These are phyloP conservation scores for Enteromius mattozi DNA, from an alignment of 2,797 vertebrate genomes.

Conservation along the genomic window DNA sequence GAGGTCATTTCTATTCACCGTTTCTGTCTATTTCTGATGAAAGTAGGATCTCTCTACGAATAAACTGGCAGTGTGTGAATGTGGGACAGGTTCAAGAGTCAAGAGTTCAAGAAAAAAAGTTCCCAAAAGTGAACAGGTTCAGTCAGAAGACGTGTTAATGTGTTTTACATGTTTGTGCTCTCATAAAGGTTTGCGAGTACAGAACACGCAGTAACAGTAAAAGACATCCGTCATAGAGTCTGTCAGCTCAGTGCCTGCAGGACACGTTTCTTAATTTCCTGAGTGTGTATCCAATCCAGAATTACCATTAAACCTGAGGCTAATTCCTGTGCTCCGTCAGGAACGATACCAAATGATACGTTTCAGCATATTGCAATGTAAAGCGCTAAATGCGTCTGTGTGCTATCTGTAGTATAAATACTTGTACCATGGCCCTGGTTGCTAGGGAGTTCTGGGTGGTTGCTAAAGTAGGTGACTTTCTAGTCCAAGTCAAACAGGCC, in stretches of 20 bases:
- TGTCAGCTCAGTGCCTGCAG: not conserved
- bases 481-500: not conserved
- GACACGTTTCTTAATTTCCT: not conserved
- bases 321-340: not conserved
- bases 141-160: not conserved
- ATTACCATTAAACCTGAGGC: not conserved
- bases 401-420: not conserved
- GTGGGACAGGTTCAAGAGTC: not conserved
- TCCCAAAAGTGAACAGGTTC: too few species aligned
- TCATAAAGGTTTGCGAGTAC: not conserved
- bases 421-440: slow-evolving; percentile 5
- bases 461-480: slow-evolving; percentile 7
- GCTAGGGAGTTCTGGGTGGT: slow-evolving; percentile 9
- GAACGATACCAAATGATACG: not conserved
- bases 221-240: not conserved
- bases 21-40: not conserved
- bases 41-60: not conserved
- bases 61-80: not conserved
- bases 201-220: not conserved
- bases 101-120: not conserved
- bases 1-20: not conserved
- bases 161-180: not conserved
- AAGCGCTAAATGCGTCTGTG: not conserved
- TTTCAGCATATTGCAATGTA: not conserved
- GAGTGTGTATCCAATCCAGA: slow-evolving; percentile 6